phyloP scores from a whole-genome alignment of 1,140 invertebrate species.

The Homarus americanus region DNA sequence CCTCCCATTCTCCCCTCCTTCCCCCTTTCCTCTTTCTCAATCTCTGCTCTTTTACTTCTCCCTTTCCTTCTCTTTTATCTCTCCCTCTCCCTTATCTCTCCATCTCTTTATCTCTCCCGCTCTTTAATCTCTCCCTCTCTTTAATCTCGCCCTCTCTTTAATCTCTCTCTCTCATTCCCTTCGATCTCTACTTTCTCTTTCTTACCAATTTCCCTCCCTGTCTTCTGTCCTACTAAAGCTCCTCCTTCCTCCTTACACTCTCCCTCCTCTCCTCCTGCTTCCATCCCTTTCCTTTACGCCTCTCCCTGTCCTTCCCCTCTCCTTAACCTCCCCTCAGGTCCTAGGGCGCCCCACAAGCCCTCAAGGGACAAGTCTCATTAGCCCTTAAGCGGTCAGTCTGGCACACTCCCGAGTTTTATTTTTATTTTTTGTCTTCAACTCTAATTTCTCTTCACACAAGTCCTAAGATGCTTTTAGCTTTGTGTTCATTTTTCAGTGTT shows the following conservation, averaged over 20 bases:
- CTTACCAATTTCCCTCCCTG: too few species aligned
- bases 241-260: not conserved
- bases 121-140: too few species aligned
- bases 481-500: not conserved
- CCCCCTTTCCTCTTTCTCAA: too few species aligned
- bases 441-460: constrained; percentile 6
- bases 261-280: not conserved
- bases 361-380: constrained; percentile 1
- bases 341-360: not conserved
- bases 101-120: too few species aligned
- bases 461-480: not conserved
- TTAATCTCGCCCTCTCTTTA: too few species aligned
- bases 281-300: too few species aligned
- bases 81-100: too few species aligned
- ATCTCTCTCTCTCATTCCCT: too few species aligned
- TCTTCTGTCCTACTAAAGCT: not conserved
- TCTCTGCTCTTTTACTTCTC: too few species aligned
- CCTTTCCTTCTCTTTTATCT: too few species aligned
- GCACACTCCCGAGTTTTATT: not conserved
- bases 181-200: too few species aligned
- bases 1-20: too few species aligned
- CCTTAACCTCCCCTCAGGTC: not conserved
- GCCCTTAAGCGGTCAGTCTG: not conserved
- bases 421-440: not conserved
- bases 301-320: not conserved